These are phyloP conservation scores for Champsocephalus esox DNA, from an alignment of 2,797 vertebrate genomes.

Conservation along the genomic window DNA sequence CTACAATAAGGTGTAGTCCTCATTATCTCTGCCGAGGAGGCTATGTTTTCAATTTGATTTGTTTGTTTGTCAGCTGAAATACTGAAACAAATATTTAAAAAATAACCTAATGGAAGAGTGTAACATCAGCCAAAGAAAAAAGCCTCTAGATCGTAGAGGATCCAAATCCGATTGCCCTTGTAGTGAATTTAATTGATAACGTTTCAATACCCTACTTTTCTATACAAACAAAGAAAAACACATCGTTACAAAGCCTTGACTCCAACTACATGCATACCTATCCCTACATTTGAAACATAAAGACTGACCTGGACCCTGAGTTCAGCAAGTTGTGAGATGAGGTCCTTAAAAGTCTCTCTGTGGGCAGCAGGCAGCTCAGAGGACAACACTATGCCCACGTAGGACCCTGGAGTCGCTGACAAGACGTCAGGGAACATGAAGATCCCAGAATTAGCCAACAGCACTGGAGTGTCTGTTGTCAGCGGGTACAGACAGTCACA, in stretches of 20 bases:
- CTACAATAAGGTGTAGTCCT: neutral
- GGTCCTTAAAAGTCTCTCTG: constrained; percentile 89
- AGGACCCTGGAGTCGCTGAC: constrained; percentile 87
- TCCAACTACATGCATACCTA: neutral
- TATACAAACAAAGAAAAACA: neutral
- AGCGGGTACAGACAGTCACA: constrained; percentile 94
- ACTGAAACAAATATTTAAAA: no score
- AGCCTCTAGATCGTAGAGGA: no score
- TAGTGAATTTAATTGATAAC: neutral
- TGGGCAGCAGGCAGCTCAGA: constrained; percentile 89
- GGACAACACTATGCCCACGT: constrained; percentile 93
- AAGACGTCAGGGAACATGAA: constrained; percentile 95
- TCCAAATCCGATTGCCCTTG: no score
- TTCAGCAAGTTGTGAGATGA: constrained; percentile 89
- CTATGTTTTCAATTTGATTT: no score
- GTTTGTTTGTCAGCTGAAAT: no score
- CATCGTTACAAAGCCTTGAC: neutral
- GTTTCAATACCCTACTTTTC: neutral
- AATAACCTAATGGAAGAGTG: no score
- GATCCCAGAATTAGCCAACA: constrained; percentile 91
- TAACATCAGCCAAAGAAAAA: no score
- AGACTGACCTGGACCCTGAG: constrained; percentile 91
- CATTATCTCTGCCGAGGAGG: no score
- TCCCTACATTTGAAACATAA: neutral
- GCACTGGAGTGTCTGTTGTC: constrained; percentile 89